A percentile compares a stretch with the other conserved stretches of the same genome.
phyloP scores from a whole-genome alignment of 2,797 vertebrate genomes.

The Gymnocypris eckloni region DNA sequence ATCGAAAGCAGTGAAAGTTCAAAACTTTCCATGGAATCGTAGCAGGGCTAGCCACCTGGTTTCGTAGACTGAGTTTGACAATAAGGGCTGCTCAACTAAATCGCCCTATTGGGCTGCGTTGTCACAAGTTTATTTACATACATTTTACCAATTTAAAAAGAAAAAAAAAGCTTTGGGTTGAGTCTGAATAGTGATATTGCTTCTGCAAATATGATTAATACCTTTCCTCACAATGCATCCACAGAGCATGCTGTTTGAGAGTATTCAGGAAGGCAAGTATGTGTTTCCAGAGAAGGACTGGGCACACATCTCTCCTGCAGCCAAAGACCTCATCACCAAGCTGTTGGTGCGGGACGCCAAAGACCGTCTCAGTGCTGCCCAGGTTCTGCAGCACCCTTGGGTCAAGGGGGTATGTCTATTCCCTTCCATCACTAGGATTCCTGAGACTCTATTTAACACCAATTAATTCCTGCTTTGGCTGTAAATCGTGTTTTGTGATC shows the following conservation, averaged over 20 bases:
- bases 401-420: slow-evolving; percentile 87
- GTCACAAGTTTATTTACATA: background rate
- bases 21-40: background rate
- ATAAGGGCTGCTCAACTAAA: background rate
- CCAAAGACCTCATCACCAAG: slow-evolving; percentile 98
- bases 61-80: background rate
- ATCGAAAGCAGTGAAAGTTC: background rate
- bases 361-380: slow-evolving; percentile 92
- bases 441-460: background rate
- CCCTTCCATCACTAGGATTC: background rate
- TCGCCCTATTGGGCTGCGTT: background rate
- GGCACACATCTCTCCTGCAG: slow-evolving; percentile 93
- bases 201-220: background rate
- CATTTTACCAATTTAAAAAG: background rate
- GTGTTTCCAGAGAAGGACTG: slow-evolving; percentile 97
- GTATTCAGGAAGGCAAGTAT: slow-evolving; percentile 96
- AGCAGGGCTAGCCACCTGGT: background rate
- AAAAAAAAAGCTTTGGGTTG: background rate
- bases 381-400: slow-evolving; percentile 97
- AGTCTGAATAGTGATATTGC: background rate
- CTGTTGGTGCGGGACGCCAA: slow-evolving; percentile 96
- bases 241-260: slow-evolving; percentile 95
- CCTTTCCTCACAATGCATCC: background rate
- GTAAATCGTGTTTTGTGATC: background rate
- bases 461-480: background rate